These are phyloP conservation scores for Peucedramus taeniatus DNA, from an alignment of 2,113 vertebrate species.

Conservation along the genomic window DNA sequence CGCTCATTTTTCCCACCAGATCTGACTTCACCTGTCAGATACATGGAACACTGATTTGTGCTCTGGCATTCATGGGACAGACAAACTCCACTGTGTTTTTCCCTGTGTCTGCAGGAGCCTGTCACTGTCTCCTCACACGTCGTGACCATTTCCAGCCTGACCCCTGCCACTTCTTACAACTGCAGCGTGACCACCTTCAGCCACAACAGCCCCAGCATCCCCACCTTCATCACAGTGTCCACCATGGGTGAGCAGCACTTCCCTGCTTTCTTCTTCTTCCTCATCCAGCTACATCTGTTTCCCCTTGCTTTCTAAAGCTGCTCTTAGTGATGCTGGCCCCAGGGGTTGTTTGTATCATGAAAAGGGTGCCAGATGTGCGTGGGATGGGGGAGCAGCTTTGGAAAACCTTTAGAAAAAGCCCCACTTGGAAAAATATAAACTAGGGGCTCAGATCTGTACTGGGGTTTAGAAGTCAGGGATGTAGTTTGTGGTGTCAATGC, in stretches of 20 bases:
- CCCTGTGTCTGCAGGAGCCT: slow-evolving; percentile 71
- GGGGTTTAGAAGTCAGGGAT: neutral
- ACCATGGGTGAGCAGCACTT: slow-evolving; percentile 78
- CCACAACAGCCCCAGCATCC: slow-evolving; percentile 84
- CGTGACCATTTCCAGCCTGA: slow-evolving; percentile 82
- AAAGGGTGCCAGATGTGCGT: neutral
- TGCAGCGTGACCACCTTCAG: slow-evolving; percentile 91
- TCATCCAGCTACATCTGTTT: neutral
- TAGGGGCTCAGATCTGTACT: neutral
- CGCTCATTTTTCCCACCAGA: neutral
- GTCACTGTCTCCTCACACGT: slow-evolving; percentile 80
- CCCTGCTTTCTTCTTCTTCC: neutral
- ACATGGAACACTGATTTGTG: neutral
- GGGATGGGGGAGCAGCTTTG: neutral
- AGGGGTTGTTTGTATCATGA: neutral
- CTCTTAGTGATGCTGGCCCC: neutral
- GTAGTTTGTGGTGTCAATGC: neutral
- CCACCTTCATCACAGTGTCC: slow-evolving; percentile 81
- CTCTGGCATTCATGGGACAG: fast-evolving
- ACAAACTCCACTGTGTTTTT: neutral
- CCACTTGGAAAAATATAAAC: neutral
- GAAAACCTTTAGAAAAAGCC: neutral
- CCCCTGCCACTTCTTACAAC: slow-evolving; percentile 88
- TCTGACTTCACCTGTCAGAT: neutral
- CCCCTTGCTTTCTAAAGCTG: neutral